Evolutionary conservation across 2,888 invertebrate species (phyloP).

Genomic region (Aricia artaxerxes): DNA sequence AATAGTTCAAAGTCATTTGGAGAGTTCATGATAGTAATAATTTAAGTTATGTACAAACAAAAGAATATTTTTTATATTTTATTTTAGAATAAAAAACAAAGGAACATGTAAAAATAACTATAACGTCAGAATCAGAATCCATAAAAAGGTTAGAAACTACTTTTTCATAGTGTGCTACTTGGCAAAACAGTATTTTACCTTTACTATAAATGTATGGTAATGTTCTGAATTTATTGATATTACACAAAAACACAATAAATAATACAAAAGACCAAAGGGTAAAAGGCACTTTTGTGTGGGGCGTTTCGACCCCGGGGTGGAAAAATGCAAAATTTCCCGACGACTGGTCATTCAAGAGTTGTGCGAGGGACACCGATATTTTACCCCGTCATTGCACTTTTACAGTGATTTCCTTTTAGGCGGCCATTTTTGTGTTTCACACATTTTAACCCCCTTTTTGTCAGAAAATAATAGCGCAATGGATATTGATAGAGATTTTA

Average conservation of each 20-base stretch:
- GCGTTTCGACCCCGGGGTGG: conserved; percentile 50
- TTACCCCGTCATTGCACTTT: conserved; percentile 69
- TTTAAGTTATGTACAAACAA: too few species aligned
- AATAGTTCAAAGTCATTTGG: too few species aligned
- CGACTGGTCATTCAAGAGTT: conserved; percentile 64
- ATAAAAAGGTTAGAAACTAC: neutral
- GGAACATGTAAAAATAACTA: neutral
- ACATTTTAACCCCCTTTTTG: neutral
- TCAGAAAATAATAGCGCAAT: neutral
- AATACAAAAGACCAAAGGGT: conserved; percentile 63
- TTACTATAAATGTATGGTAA: conserved; percentile 57
- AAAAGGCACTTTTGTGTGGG: conserved; percentile 64
- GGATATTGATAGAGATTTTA: neutral
- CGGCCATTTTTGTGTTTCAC: conserved; percentile 1
- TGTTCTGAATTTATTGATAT: conserved; percentile 72
- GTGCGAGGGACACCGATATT: conserved; percentile 71
- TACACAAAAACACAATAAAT: conserved; percentile 63
- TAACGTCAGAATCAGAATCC: neutral
- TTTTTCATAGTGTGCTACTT: neutral
- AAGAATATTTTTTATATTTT: neutral
- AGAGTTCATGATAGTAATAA: too few species aligned
- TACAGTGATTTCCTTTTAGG: conserved; percentile 68
- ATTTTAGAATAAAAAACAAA: neutral
- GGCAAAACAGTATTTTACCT: conserved; percentile 36
- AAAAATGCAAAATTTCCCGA: conserved; percentile 66